Base-by-base conservation (phyloP, 92 coral and sea anemone species). In the Zoanthus sociatus region DNA sequence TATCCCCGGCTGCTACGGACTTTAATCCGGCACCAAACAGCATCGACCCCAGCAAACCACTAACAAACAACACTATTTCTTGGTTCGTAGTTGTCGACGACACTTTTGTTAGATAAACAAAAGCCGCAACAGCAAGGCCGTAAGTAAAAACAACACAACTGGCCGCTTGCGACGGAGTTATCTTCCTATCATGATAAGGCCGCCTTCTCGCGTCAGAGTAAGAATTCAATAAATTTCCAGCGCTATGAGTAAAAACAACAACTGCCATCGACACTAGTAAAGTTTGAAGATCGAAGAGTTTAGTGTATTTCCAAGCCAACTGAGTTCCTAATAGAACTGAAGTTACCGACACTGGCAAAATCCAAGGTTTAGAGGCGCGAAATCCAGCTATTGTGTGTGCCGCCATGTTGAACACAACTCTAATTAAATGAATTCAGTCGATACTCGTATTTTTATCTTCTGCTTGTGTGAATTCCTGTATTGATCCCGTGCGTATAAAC, bases 181-280 rank as follows among this genome's bases (percentile, higher is more conserved):
- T 44, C 55, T 87, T 72, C 30, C 92, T 66, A 18, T 83, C 69
- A 79, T 77, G 90, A 68, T 84, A 92, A 10, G 88, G 79, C 31
- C 98, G 88, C 60, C 58, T 90, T 77, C 82, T 90, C 17, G 94
- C 87, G 66, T 94, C 94, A 78, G 90, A 92, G 88, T 90, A 92
- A 21, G 97, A 90, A 84, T 87, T 90, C 9, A 93, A 97, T 60
- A 95, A 92, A 75, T 97, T 97, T 33, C 98, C 97, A 9, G 99
- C 99, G 26, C 95, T 93, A 90, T 97, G 99, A 3, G 94, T 95
- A 16, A 94, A 92, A 68, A 91, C 61, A 69, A 97, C 93, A 20
- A 93, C 95, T 17, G 90, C 76, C 37, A 90, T 60, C 20, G 97
- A 83, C 63, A 97, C 89, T 18, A 93, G 2, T 50, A 82, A 89